Evolutionary conservation across 2,113 vertebrate species (phyloP).

Genomic region (Rostratula benghalensis): DNA sequence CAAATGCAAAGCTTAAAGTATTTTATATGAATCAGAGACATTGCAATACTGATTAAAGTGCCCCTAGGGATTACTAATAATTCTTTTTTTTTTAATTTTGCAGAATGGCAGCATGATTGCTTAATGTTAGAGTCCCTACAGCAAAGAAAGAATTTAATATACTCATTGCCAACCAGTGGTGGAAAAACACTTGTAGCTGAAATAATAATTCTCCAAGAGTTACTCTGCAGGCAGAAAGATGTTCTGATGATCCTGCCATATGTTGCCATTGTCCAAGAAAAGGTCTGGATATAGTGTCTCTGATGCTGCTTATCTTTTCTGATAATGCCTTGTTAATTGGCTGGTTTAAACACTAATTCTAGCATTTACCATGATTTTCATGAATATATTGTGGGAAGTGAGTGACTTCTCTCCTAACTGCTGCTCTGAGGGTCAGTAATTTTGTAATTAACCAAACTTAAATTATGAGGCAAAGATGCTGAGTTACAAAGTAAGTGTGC

Average conservation of each 20-base stretch:
- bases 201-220: constrained; percentile 90
- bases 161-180: constrained; percentile 93
- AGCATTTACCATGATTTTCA: not conserved
- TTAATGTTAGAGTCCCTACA: constrained; percentile 86
- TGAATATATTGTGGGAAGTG: not conserved
- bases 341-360: not conserved
- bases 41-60: not conserved
- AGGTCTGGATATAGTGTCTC: constrained; percentile 74
- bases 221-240: constrained; percentile 90
- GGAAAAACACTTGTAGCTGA: constrained; percentile 98
- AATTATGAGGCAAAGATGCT: not conserved
- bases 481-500: not conserved
- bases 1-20: not conserved
- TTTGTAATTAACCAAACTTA: not conserved
- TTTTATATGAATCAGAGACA: not conserved
- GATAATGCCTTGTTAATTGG: rapidly evolving
- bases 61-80: not conserved
- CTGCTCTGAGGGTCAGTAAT: not conserved
- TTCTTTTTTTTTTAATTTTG: constrained; percentile 13
- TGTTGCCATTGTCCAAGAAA: constrained; percentile 95
- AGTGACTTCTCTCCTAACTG: not conserved
- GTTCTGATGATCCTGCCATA: constrained; percentile 93
- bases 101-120: constrained; percentile 96
- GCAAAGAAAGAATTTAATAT: constrained; percentile 92
- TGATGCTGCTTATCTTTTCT: not conserved